Percentiles rank a stretch among this genome's conserved stretches.
phyloP scores from a whole-genome alignment of 2,113 vertebrate species.

The Megaleporinus macrocephalus region DNA sequence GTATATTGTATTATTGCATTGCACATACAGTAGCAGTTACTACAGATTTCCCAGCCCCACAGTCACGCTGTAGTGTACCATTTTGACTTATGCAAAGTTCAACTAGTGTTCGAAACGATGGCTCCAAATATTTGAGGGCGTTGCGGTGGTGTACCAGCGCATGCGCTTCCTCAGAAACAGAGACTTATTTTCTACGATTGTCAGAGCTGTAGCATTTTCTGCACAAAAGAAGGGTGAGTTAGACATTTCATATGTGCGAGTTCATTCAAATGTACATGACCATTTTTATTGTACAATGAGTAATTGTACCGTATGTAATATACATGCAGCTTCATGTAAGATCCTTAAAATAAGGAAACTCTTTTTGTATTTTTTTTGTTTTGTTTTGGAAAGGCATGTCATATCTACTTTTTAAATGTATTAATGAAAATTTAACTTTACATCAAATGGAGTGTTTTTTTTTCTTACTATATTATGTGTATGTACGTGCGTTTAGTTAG shows the following conservation, averaged over 20 bases:
- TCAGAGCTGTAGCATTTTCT: conserved; percentile 84
- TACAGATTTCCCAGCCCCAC: background rate
- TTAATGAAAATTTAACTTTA: conserved; percentile 99
- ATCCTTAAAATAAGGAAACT: conserved; percentile 95
- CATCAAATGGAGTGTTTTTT: conserved; percentile 83
- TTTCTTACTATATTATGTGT: conserved; percentile 91
- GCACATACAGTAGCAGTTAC: conserved; percentile 13
- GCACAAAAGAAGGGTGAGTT: conserved; percentile 79
- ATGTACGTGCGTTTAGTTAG: conserved; percentile 93
- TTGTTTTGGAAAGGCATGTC: conserved; percentile 97
- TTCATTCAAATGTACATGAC: conserved; percentile 97
- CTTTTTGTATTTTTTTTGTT: conserved; percentile 99
- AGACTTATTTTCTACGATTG: conserved; percentile 83
- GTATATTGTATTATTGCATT: conserved; percentile 13
- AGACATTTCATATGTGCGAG: conserved; percentile 87
- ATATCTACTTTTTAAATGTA: conserved; percentile 99
- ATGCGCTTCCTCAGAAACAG: conserved; percentile 88
- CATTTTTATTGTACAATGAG: conserved; percentile 96
- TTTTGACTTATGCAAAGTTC: conserved; percentile 13
- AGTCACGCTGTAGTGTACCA: background rate
- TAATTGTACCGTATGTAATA: conserved; percentile 92
- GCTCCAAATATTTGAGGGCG: conserved; percentile 11
- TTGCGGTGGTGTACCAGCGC: conserved; percentile 7
- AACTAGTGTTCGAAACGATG: background rate
- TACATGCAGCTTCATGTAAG: conserved; percentile 95